Conservation (phyloP, 1,140 invertebrate species). For the Heliconius himera region DNA sequence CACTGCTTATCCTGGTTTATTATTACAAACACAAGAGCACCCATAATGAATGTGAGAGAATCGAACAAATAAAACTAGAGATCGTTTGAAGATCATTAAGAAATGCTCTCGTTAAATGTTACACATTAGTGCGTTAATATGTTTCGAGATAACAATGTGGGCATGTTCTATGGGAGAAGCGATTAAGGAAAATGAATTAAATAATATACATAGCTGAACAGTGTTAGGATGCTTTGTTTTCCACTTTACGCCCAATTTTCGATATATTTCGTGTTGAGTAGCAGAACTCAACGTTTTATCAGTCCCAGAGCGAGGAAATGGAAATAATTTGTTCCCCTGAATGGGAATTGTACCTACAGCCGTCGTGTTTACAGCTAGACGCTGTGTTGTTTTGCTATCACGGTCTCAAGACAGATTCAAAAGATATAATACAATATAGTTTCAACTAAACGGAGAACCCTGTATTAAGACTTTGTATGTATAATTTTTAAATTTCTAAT, state of each 20-base stretch:
- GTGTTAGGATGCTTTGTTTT: not conserved
- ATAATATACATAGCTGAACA: too few relatives aligned
- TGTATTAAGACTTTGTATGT: too few relatives aligned
- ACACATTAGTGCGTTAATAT: conserved; percentile 60
- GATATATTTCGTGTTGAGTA: too few relatives aligned
- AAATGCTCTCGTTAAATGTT: conserved; percentile 59
- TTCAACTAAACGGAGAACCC: too few relatives aligned
- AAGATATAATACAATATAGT: too few relatives aligned
- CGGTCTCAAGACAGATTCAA: too few relatives aligned
- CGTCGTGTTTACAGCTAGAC: too few relatives aligned
- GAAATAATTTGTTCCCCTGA: not conserved
- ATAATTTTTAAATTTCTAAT: too few relatives aligned
- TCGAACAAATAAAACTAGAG: conserved; percentile 31
- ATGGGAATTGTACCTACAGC: too few relatives aligned
- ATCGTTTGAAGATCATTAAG: conserved; percentile 53
- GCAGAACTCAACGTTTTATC: not conserved
- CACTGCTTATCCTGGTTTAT: not conserved
- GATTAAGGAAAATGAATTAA: conserved; percentile 23
- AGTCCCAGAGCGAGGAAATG: not conserved
- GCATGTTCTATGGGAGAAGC: conserved; percentile 20
- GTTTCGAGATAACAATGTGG: conserved; percentile 37
- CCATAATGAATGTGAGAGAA: conserved; percentile 6
- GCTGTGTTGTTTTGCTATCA: too few relatives aligned
- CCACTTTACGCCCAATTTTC: not conserved
- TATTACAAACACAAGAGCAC: not conserved